Evolutionary conservation across 2,888 invertebrate species (phyloP).

Genomic region (Phengaris alcon): DNA sequence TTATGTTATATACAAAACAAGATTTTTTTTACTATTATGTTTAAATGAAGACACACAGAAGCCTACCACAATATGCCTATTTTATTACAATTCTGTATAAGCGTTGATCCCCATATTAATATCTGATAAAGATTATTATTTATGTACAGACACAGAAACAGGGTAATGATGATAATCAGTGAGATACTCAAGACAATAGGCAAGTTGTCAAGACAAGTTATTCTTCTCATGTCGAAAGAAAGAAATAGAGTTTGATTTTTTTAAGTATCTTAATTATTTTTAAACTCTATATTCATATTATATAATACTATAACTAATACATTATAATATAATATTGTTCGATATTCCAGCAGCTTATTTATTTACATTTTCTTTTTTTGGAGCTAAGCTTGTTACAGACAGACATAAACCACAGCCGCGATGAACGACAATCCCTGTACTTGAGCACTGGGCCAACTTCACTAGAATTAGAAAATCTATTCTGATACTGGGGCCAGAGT

Average conservation of each 20-base stretch:
- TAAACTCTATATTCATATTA: too few relatives aligned
- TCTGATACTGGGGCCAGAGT: background rate
- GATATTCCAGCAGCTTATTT: background rate
- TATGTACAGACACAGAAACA: background rate
- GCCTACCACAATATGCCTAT: background rate
- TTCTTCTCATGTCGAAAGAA: background rate
- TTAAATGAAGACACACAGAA: background rate
- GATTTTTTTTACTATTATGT: too few relatives aligned
- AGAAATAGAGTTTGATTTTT: background rate
- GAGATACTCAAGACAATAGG: too few relatives aligned
- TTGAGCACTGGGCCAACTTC: background rate
- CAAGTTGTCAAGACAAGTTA: too few relatives aligned
- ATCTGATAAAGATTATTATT: background rate
- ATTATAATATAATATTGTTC: background rate
- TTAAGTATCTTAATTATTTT: too few relatives aligned
- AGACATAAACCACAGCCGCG: background rate
- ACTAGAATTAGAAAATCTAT: background rate
- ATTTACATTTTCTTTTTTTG: background rate
- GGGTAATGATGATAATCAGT: background rate
- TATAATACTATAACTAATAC: too few relatives aligned
- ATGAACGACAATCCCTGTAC: constrained; percentile 19
- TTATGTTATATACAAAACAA: too few relatives aligned
- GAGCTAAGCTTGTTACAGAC: background rate
- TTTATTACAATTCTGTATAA: background rate
- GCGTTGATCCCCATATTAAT: constrained; percentile 8